Conservation (phyloP, 2,113 vertebrate genomes). For the Etia nguti region DNA sequence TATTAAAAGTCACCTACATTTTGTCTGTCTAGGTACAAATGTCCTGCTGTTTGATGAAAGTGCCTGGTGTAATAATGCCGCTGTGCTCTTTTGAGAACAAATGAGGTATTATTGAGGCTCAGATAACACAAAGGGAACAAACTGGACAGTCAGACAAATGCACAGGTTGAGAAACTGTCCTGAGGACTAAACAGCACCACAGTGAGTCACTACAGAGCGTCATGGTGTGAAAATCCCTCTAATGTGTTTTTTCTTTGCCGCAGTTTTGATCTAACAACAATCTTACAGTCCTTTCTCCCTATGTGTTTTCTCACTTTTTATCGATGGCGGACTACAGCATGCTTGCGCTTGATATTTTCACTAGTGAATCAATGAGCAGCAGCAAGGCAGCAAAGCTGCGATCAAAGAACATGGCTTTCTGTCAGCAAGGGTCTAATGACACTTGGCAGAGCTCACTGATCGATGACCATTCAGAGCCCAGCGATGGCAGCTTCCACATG, state of each 20-base stretch:
- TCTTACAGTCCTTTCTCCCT: background rate
- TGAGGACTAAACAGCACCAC: background rate
- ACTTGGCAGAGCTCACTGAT: slow-evolving; percentile 4
- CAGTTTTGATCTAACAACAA: background rate
- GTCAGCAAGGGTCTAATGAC: slow-evolving; percentile 10
- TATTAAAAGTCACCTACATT: background rate
- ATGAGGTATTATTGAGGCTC: background rate
- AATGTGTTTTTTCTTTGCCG: background rate
- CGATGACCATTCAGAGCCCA: background rate
- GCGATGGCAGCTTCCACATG: background rate
- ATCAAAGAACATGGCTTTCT: slow-evolving; percentile 29
- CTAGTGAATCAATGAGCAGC: slow-evolving; percentile 6
- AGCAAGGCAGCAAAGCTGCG: background rate
- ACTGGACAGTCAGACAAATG: background rate
- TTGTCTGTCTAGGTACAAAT: background rate
- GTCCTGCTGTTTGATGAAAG: slow-evolving; percentile 40
- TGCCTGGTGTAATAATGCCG: slow-evolving; percentile 34
- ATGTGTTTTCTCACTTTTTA: background rate
- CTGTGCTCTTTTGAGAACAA: background rate
- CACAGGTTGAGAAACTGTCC: background rate
- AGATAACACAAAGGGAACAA: background rate
- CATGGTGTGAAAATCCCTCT: background rate
- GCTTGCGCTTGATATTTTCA: slow-evolving; percentile 1
- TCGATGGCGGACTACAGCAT: background rate
- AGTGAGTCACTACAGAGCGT: background rate